A percentile compares a stretch with the other conserved stretches of the same genome.
Conservation (phyloP, 2,888 invertebrate species). For the Cryptus armator region DNA sequence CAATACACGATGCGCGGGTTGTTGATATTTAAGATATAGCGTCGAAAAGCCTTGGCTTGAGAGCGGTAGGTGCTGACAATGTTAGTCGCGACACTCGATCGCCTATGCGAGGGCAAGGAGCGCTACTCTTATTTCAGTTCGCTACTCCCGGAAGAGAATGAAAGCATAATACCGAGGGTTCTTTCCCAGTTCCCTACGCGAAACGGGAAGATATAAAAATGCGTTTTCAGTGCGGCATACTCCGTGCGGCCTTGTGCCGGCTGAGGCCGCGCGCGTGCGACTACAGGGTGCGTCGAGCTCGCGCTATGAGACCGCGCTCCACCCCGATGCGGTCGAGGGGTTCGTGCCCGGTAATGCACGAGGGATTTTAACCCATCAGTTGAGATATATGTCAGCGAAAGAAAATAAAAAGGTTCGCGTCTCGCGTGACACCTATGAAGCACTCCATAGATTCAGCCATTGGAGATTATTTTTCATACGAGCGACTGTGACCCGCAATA, state of each 20-base stretch:
- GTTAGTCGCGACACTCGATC: neutral
- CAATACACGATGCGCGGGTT: no score
- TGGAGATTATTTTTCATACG: neutral
- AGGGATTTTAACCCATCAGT: conserved; percentile 44
- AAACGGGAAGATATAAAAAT: neutral
- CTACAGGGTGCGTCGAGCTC: conserved; percentile 51
- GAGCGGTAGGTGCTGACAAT: no score
- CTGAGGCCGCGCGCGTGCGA: neutral
- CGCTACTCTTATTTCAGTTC: neutral
- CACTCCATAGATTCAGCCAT: neutral
- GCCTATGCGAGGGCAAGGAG: neutral
- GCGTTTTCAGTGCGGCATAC: neutral
- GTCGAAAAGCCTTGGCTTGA: no score
- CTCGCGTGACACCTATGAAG: neutral
- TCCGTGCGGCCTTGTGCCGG: conserved; percentile 25
- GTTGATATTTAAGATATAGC: no score
- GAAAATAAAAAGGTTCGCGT: conserved; percentile 1
- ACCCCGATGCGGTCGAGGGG: conserved; percentile 51
- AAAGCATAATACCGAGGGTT: neutral
- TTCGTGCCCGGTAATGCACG: conserved; percentile 46
- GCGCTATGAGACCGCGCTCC: conserved; percentile 41
- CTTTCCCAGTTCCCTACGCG: neutral
- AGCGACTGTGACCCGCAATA: no score
- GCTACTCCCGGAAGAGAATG: conserved; percentile 1
- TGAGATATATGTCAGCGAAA: conserved; percentile 26